Evolutionary conservation across 1,140 invertebrate species (phyloP), one percentile per base, ranked within the genome.

Genomic region (Apocrypta bakeri): DNA sequence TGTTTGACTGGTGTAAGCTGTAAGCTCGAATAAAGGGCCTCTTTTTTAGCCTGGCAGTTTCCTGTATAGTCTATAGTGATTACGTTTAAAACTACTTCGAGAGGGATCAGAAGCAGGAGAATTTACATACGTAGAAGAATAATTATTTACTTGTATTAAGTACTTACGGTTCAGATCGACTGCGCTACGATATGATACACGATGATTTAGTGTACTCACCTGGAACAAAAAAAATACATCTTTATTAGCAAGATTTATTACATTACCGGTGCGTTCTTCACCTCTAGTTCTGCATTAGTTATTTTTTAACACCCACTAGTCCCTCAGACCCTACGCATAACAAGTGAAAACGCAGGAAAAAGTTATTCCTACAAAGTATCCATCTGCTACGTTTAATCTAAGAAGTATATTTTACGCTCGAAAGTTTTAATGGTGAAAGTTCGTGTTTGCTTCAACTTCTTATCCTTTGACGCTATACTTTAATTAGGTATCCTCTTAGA

Each of bases 391-490:
- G 31, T 48, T 74, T 40, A 48, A 24, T 74, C 27, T 74, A 56
- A 40, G 37, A 8, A 74, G 72, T 27, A 29, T 21, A 25, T 74
- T 74, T 74, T 74, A 56, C 56, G 40, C 56, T 4, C 48, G 7
- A 74, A 42, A 74, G 37, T 74, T 74, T 74, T 74, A 74, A 74
- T 74, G 72, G 40, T 74, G 40, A 74, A 74, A 74, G 72, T 74
- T 74, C 72, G 48, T 74, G 72, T 48, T 74, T 56, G n/a, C 69
- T 21, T 9, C 14, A 11, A 24, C 69, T 37, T 24, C 33, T 37
- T 31, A 72, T 37, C 33, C 69, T 72, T 37, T 72, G 69, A 72
- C 11, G 69, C 40, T 72, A 24, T 9, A 40, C 69, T 72, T 72
- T 72, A 72, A 72, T 72, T 72, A 72, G 69, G 25, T n/a, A 40